phyloP scores from a whole-genome alignment of 2,797 vertebrate genomes.

The Galago senegalensis region DNA sequence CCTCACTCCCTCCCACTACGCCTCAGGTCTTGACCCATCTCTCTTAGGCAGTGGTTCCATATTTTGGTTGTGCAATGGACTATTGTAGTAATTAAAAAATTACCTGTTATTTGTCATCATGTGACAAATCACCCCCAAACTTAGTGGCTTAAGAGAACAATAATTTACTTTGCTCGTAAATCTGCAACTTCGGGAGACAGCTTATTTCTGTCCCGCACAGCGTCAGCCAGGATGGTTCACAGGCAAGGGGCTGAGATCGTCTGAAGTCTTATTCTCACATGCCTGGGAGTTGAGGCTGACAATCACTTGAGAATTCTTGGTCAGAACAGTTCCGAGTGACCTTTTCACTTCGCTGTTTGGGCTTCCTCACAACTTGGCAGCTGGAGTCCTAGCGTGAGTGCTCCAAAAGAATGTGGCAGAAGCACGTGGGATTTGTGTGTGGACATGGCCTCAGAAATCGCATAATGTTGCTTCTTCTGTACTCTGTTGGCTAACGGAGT shows the following conservation, averaged over 20 bases:
- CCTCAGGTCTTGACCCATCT: neutral
- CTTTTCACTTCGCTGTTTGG: neutral
- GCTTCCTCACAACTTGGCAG: neutral
- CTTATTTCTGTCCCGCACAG: neutral
- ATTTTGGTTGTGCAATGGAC: neutral
- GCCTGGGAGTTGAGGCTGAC: neutral
- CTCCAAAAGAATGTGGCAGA: neutral
- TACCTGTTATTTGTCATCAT: neutral
- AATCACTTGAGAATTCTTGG: neutral
- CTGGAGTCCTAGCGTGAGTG: neutral
- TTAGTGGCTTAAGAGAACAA: neutral
- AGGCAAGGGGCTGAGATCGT: neutral
- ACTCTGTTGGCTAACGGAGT: neutral
- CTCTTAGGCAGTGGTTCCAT: neutral
- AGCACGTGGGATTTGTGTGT: neutral
- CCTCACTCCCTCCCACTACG: neutral
- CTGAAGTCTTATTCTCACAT: neutral
- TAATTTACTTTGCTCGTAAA: neutral
- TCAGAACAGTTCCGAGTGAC: neutral
- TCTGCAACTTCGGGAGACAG: neutral
- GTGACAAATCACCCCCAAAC: neutral
- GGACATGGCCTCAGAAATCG: neutral
- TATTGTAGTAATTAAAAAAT: neutral
- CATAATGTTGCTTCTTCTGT: neutral
- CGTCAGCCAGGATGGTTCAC: neutral